Evolutionary conservation across 2,113 vertebrate species (phyloP), one percentile per base, ranked within the genome.

Genomic region (Motacilla alba): DNA sequence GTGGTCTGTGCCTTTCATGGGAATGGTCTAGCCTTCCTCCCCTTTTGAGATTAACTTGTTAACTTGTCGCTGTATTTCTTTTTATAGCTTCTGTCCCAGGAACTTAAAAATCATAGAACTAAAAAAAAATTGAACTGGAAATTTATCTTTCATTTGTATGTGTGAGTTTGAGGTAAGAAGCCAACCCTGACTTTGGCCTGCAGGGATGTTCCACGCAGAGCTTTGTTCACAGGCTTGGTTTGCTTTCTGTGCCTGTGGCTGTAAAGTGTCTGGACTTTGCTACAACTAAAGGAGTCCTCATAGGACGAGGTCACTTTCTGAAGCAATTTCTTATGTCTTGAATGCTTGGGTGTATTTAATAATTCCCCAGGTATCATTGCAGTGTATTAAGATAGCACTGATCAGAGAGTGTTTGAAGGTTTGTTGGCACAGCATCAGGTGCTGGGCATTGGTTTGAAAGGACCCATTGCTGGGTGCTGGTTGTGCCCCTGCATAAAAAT

Each of bases 81-180:
- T 50, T 79, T 59, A 13, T 82, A 84, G 23, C 44, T 82, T 95
- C 83, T 72, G 28, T 84, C 46, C 9, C 69, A 93, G 60, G 28
- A 11, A 1, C 21, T 43, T 74, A 50, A 16, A 81, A 87, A 63
- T 81, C 22, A 3, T 67, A 47, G 68, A 59, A 33, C 43, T 41
- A 27, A 76, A 90, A 18, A 35, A 7, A 27, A 60, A 60, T 27
- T 18, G 24, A 60, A 56, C 60, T 88, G 44, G 10, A 7, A 64
- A 59, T 52, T 41, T 77, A 63, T 88, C 68, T 92, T 92, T 67
- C 77, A 56, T 74, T 88, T 83, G 55, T 86, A 4, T 69, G 41
- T 55, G 18, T 55, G 86, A 63, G 35, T 67, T 67, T 92, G 86
- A 82, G 83, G 68, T 73, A 21, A 76, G 91, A 72, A 91, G 28